phyloP scores from a whole-genome alignment of 2,797 vertebrate genomes.

The Sphaeramia orbicularis region DNA sequence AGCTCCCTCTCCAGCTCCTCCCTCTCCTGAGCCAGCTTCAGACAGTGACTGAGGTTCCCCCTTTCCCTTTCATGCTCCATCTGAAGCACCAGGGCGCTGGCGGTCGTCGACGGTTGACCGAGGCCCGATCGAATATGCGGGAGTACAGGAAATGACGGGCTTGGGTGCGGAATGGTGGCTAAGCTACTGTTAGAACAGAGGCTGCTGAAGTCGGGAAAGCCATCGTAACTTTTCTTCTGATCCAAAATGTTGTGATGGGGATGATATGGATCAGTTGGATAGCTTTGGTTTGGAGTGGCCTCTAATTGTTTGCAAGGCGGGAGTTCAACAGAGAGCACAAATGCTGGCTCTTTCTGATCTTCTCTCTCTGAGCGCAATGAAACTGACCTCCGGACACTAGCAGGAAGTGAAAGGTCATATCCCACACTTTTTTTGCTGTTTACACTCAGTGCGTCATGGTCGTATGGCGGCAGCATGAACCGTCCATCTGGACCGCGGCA shows the following conservation, averaged over 20 bases:
- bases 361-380: conserved; percentile 73
- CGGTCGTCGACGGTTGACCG: conserved; percentile 59
- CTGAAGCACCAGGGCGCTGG: conserved; percentile 84
- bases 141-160: conserved; percentile 63
- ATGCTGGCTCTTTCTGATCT: conserved; percentile 71
- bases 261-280: conserved; percentile 35
- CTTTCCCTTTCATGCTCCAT: conserved; percentile 87
- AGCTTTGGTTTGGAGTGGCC: conserved; percentile 23
- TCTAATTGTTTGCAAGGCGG: conserved; percentile 53
- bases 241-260: conserved; percentile 30
- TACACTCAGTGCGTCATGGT: conserved; percentile 42
- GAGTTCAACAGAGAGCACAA: conserved; percentile 85
- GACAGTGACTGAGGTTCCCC: conserved; percentile 84
- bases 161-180: conserved; percentile 27
- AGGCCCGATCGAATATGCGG: conserved; percentile 68
- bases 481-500: conserved; percentile 92
- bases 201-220: conserved; percentile 65
- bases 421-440: conserved; percentile 51
- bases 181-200: conserved; percentile 69
- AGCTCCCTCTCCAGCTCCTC: conserved; percentile 84
- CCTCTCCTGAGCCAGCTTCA: conserved; percentile 83
- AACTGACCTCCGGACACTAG: conserved; percentile 65
- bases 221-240: conserved; percentile 37
- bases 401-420: conserved; percentile 28
- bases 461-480: conserved; percentile 80